Evolutionary conservation across 2,797 vertebrate genomes (phyloP), one percentile per base, ranked within the genome.

Genomic region (Artibeus lituratus): DNA sequence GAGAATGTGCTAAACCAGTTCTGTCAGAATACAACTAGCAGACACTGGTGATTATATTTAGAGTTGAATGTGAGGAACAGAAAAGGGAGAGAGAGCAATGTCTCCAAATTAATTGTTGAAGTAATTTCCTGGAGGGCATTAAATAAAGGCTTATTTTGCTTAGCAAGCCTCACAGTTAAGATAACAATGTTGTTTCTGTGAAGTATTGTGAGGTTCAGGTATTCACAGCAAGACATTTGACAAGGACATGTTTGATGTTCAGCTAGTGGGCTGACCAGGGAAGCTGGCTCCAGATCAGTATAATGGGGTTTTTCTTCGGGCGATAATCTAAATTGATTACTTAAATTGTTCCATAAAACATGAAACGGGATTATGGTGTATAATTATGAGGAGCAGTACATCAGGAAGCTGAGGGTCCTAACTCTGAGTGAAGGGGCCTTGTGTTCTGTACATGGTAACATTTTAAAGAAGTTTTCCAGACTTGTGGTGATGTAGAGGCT

Each of bases 1-100:
- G 96, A 94, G 84, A 96, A 62, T 91, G 37, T 82, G 92, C 90
- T 96, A 96, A 98, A 97, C 94, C 94, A 95, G 96, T 97, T 98
- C 94, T 98, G 95, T 97, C 96, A 97, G 96, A 97, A 94, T n/a
- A 77, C 69, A 96, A 3, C 69, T 89, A 94, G 90, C 87, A 93
- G 76, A 70, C 67, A n/a, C 53, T 76, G 37, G 47, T 21, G 49
- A 57, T 62, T 94, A 39, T 32, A 55, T 84, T 92, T 80, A 62
- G 53, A 91, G 32, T 85, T 39, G 67, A 55, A n/a, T 21, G 3
- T 57, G 37, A 92, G 81, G 24, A n/a, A 59, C 39, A 47, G 37
- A 49, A n/a, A 76, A 65, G 29, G 26, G 32, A 82, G 53, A 67
- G 16, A 73, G 53, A 65, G 16, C 87, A 77, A 39, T 10, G 1